Percentiles rank a stretch among this genome's conserved stretches.
phyloP scores from a whole-genome alignment of 2,888 invertebrate species.

The Labia minor region DNA sequence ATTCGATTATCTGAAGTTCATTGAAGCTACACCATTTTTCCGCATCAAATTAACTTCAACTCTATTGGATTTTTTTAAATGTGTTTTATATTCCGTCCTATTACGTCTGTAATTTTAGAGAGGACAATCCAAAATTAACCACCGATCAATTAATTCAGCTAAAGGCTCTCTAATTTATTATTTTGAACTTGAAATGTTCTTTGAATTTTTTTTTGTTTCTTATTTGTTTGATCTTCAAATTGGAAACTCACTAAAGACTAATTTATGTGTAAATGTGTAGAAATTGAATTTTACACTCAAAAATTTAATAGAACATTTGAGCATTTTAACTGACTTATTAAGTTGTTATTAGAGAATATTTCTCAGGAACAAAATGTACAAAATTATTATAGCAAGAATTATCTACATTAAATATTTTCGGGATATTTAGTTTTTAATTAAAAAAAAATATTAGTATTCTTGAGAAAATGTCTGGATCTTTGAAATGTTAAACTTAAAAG shows the following conservation, averaged over 20 bases:
- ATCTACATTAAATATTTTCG: too few relatives aligned
- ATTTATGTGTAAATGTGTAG: too few relatives aligned
- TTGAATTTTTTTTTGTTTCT: constrained; percentile 14
- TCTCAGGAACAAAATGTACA: too few relatives aligned
- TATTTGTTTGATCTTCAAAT: constrained; percentile 19
- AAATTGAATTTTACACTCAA: too few relatives aligned
- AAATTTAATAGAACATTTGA: too few relatives aligned
- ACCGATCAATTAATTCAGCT: background rate
- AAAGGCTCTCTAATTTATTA: constrained; percentile 14
- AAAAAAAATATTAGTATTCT: too few relatives aligned
- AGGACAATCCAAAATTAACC: background rate
- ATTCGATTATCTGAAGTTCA: background rate
- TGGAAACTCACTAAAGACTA: constrained; percentile 20
- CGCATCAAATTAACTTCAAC: background rate
- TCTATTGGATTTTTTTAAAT: background rate
- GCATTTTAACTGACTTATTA: too few relatives aligned
- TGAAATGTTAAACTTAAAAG: too few relatives aligned
- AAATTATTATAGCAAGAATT: too few relatives aligned
- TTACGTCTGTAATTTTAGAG: background rate
- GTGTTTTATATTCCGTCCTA: background rate
- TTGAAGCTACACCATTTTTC: background rate
- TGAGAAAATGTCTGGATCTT: too few relatives aligned
- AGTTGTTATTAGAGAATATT: too few relatives aligned
- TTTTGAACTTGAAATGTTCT: background rate
- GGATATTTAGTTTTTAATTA: too few relatives aligned